Percentiles rank a stretch among this genome's conserved stretches.
These are phyloP conservation scores for Oxystoma pomonae DNA, from an alignment of 2,888 invertebrate species.

Conservation along the genomic window DNA sequence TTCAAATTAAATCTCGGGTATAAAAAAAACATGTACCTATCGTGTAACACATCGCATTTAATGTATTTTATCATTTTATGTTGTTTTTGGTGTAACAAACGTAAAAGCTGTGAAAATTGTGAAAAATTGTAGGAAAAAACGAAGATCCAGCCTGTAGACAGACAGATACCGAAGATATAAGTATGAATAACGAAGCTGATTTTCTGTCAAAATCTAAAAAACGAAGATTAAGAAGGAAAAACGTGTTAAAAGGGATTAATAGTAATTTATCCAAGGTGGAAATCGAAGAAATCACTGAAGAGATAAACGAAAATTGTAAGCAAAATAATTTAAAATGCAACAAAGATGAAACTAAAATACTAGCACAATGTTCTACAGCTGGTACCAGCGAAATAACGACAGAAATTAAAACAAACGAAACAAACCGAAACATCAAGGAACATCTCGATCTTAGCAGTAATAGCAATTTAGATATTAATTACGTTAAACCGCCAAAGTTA, in stretches of 20 bases:
- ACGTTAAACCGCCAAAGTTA: slow-evolving; percentile 5
- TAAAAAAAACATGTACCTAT: too few species aligned
- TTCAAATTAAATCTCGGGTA: too few species aligned
- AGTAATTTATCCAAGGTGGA: neutral
- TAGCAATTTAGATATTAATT: slow-evolving; percentile 7
- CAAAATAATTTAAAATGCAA: neutral
- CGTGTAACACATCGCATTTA: too few species aligned
- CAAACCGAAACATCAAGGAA: neutral
- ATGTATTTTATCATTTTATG: too few species aligned
- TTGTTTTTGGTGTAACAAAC: too few species aligned
- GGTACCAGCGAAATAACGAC: neutral
- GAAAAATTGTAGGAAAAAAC: slow-evolving; percentile 4
- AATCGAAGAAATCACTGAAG: slow-evolving; percentile 6
- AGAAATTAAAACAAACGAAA: neutral
- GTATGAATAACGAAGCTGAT: slow-evolving; percentile 27
- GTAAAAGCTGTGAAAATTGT: neutral
- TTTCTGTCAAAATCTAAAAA: slow-evolving; percentile 27
- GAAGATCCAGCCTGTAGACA: neutral
- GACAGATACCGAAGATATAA: slow-evolving; percentile 1
- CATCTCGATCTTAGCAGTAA: slow-evolving; percentile 8
- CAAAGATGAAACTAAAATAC: neutral
- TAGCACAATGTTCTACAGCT: neutral
- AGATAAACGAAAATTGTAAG: neutral
- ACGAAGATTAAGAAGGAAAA: slow-evolving; percentile 28
- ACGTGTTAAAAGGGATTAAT: slow-evolving; percentile 11